Conservation (phyloP, 2,797 vertebrate species). For the Picus viridis region DNA sequence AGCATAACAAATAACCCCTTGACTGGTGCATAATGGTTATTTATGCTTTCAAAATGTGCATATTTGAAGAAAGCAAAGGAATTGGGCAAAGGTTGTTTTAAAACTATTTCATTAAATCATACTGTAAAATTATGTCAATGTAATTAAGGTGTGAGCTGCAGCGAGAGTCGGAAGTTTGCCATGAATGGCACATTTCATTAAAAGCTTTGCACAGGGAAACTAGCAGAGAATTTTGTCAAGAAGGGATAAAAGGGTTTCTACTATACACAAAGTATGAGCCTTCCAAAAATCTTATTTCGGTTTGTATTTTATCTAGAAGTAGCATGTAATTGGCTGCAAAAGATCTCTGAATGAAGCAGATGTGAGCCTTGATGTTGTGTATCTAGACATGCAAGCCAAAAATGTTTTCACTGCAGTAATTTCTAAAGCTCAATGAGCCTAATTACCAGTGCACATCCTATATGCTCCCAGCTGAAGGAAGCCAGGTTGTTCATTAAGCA, state of each 20-base stretch:
- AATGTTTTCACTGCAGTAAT: neutral
- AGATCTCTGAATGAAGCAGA: neutral
- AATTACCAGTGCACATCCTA: neutral
- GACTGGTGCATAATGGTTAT: neutral
- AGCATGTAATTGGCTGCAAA: neutral
- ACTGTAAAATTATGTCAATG: neutral
- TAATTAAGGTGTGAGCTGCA: neutral
- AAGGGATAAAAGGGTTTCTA: neutral
- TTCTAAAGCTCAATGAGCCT: neutral
- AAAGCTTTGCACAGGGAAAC: neutral
- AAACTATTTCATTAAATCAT: neutral
- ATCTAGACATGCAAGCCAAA: neutral
- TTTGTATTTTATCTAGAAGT: neutral
- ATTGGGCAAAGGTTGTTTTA: neutral
- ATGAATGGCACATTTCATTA: neutral
- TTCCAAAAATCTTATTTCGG: neutral
- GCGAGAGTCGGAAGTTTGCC: neutral
- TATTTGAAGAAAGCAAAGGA: neutral
- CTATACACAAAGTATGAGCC: rapidly evolving
- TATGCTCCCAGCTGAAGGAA: neutral
- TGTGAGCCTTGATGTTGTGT: neutral
- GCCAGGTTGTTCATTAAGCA: neutral
- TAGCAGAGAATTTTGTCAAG: neutral
- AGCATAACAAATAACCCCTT: neutral
- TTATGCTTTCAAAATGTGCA: neutral